A percentile compares a stretch with the other conserved stretches of the same genome.
Evolutionary conservation across 2,113 vertebrate species (phyloP).

Genomic region (Archocentrus centrarchus): DNA sequence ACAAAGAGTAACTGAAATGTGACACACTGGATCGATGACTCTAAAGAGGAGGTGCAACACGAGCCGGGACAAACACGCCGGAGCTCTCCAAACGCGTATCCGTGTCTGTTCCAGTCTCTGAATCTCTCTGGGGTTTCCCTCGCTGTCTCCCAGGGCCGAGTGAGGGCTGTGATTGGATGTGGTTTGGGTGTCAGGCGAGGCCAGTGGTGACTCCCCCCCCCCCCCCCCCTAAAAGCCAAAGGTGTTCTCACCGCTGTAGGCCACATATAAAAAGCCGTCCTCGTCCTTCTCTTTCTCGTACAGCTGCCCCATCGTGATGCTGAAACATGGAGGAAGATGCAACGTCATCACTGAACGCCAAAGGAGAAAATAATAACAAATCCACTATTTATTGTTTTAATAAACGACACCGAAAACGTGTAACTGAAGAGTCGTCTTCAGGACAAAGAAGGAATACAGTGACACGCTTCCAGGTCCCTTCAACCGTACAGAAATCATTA

Average conservation of each 20-base stretch:
- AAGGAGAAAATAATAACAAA: neutral
- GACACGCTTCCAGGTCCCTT: no score
- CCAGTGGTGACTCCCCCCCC: neutral
- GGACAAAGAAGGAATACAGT: no score
- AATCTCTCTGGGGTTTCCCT: slow-evolving; percentile 46
- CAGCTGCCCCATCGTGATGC: slow-evolving; percentile 97
- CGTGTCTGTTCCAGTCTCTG: slow-evolving; percentile 23
- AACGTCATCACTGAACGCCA: accelerated
- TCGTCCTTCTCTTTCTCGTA: slow-evolving; percentile 98
- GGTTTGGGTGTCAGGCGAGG: slow-evolving; percentile 13
- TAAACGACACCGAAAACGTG: neutral
- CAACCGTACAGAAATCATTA: no score
- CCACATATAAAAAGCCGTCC: slow-evolving; percentile 97
- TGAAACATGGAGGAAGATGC: slow-evolving; percentile 67
- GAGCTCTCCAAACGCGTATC: neutral
- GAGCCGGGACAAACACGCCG: slow-evolving; percentile 27
- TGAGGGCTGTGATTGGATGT: slow-evolving; percentile 58
- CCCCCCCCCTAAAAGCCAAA: slow-evolving; percentile 79
- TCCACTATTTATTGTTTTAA: accelerated
- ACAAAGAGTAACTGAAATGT: slow-evolving; percentile 33
- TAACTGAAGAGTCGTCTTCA: neutral
- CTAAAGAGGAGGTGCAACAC: slow-evolving; percentile 39
- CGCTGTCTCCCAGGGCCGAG: slow-evolving; percentile 20
- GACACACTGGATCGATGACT: slow-evolving; percentile 39
- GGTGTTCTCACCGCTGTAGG: slow-evolving; percentile 98